A percentile compares a stretch with the other conserved stretches of the same genome.
Conservation (phyloP, 2,113 vertebrate species). For the Epinephelus fuscoguttatus region DNA sequence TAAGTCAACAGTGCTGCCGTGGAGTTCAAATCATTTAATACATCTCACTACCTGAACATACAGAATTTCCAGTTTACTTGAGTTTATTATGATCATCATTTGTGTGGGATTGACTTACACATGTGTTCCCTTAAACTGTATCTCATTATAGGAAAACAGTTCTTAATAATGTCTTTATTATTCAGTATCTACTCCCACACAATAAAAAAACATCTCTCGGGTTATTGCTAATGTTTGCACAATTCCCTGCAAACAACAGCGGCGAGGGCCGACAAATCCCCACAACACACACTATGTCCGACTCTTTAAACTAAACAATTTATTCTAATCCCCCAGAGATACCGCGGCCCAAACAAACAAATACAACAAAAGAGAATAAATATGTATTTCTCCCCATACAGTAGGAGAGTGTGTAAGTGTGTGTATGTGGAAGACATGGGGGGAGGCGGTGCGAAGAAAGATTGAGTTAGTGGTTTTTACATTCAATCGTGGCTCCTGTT, state of each 20-base stretch:
- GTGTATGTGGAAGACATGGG: background rate
- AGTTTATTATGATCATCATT: background rate
- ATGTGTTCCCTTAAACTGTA: background rate
- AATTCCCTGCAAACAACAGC: conserved; percentile 13
- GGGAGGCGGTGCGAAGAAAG: background rate
- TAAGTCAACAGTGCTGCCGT: background rate
- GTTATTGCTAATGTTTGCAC: conserved; percentile 19
- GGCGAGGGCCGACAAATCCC: conserved; percentile 2
- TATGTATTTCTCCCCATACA: conserved; percentile 20
- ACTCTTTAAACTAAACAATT: conserved; percentile 32
- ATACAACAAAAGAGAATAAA: conserved; percentile 34
- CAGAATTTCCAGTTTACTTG: background rate
- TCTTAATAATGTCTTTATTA: background rate
- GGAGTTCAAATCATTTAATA: background rate
- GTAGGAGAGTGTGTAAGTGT: background rate
- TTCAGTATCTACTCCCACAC: background rate
- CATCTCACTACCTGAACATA: background rate
- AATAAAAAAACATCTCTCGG: background rate
- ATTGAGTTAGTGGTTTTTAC: background rate
- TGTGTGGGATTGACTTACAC: no score
- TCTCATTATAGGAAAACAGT: background rate
- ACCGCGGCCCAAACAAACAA: conserved; percentile 23
- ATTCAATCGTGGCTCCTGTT: background rate
- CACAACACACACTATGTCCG: conserved; percentile 1
- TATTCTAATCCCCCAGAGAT: conserved; percentile 44